Conservation (phyloP, 2,888 invertebrate species). For the Orchesella flavescens region DNA sequence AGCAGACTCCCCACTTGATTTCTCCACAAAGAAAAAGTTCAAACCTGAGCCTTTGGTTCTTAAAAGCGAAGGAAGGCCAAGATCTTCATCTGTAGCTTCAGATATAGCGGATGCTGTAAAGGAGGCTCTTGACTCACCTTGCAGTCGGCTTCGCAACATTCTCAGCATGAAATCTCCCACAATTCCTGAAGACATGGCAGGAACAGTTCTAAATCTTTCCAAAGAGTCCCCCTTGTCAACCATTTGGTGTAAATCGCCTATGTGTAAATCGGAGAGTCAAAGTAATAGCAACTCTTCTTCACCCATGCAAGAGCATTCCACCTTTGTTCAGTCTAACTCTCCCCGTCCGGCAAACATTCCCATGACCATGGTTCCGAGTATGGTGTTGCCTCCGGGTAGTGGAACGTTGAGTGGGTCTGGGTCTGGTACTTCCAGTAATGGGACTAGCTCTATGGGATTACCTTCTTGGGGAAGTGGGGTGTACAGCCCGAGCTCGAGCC, state of each 20-base stretch:
- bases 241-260: slow-evolving; percentile 44
- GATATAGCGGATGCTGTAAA: slow-evolving; percentile 30
- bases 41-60: slow-evolving; percentile 29
- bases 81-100: background rate
- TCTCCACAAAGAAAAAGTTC: slow-evolving; percentile 72
- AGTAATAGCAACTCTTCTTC: slow-evolving; percentile 38
- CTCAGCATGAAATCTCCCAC: slow-evolving; percentile 70
- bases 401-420: background rate
- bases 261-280: slow-evolving; percentile 4
- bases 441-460: slow-evolving; percentile 27
- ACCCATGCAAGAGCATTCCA: slow-evolving; percentile 23
- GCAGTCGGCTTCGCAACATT: slow-evolving; percentile 69
- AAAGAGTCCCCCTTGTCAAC: slow-evolving; percentile 62
- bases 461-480: slow-evolving; percentile 59
- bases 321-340: slow-evolving; percentile 57
- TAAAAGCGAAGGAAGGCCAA: background rate
- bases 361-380: slow-evolving; percentile 19
- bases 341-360: slow-evolving; percentile 61
- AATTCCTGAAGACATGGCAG: slow-evolving; percentile 59
- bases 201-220: slow-evolving; percentile 66
- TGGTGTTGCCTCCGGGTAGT: background rate
- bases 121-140: slow-evolving; percentile 59
- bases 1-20: slow-evolving; percentile 72
- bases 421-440: background rate
- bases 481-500: slow-evolving; percentile 64